These are phyloP conservation scores for Zeugodacus cucurbitae DNA, from an alignment of 1,140 invertebrate species.

Conservation along the genomic window DNA sequence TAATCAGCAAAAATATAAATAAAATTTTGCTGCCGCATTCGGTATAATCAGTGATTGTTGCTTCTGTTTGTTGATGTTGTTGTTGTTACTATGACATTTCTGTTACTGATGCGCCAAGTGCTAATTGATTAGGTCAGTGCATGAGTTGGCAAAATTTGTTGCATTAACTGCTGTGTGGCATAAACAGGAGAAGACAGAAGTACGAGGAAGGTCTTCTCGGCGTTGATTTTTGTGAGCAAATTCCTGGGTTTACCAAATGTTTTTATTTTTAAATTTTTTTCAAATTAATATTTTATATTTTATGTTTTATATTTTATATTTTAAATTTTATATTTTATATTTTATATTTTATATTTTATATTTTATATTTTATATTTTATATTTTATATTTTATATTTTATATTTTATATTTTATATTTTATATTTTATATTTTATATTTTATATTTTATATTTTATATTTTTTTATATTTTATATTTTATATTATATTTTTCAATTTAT, in stretches of 20 bases:
- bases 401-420: neutral
- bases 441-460: neutral
- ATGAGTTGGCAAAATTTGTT: constrained; percentile 10
- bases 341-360: neutral
- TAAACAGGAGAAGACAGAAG: neutral
- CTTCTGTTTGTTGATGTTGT: neutral
- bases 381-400: neutral
- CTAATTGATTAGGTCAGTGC: constrained; percentile 3
- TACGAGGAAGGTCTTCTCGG: neutral
- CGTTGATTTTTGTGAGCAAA: neutral
- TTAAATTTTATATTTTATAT: neutral
- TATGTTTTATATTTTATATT: neutral
- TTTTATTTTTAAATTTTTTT: neutral
- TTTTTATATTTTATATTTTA: neutral
- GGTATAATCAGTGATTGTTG: neutral
- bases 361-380: neutral
- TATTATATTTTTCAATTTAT: neutral
- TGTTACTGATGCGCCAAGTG: neutral
- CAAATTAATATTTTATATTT: neutral
- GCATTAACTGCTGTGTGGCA: neutral
- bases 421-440: neutral
- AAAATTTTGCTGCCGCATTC: neutral
- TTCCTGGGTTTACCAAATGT: neutral
- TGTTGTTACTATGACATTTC: neutral
- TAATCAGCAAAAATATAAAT: neutral